Base-by-base conservation (phyloP, 53 echinoderm and acorn worm genomes). In the Echinometra lucunter region DNA sequence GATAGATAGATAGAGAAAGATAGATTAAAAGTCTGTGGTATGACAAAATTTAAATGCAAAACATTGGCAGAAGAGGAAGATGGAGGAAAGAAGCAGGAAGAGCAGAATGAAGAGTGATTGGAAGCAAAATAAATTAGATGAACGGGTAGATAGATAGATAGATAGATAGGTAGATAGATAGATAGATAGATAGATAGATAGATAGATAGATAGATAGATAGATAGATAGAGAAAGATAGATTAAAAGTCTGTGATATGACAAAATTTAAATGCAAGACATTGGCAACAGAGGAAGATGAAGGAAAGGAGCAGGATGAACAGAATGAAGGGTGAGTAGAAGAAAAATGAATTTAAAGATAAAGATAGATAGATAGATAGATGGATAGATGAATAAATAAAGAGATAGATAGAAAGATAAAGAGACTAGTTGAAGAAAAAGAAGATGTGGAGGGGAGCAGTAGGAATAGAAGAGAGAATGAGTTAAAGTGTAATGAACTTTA, bases 1-100 rank as follows among this genome's bases (percentile, higher is more conserved):
- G 32, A 32, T 70, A 70, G 70, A 70, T 34, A 70, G 70, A n/a
- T n/a, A n/a, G n/a, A n/a, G n/a, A n/a, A n/a, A n/a, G n/a, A n/a
- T n/a, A n/a, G n/a, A n/a, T n/a, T n/a, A n/a, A n/a, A n/a, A n/a
- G n/a, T n/a, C n/a, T n/a, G n/a, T n/a, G n/a, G n/a, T n/a, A 99
- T 99, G 99, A 98, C 98, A 3, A 96, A 98, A 82, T 99, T 98
- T 5, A 99, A 99, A 70, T 99, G 99, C 97, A 97, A 99, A 91
- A 93, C 95, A 72, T 94, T 99, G 44, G 99, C 98, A 69, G 96
- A 96, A 49, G 96, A 98, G 2, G 97, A 99, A 37, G 99, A 97
- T 38, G 95, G 69, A 15, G 94, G 93, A 2, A 95, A 94, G 21
- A 95, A 97, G 37, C 96, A 97, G 30, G 91, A 80, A 21, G 95